Conservation (phyloP, 2,797 vertebrate genomes). For the Pangasius krempfi region DNA sequence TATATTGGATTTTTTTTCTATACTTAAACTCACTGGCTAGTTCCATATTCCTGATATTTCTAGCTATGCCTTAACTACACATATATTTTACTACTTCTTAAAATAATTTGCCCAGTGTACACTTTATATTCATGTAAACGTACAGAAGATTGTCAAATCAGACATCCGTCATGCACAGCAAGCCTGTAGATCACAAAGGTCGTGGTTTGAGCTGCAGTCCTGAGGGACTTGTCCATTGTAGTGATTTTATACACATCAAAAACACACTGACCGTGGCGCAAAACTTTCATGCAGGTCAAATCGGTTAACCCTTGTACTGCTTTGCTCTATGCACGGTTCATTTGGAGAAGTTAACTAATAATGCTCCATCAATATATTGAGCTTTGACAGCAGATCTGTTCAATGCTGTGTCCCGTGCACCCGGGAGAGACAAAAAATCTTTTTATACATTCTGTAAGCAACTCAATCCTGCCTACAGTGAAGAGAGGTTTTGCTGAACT, state of each 20-base stretch:
- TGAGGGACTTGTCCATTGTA: conserved; percentile 25
- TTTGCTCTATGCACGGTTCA: conserved; percentile 49
- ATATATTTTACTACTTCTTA: not conserved
- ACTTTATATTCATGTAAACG: conserved; percentile 6
- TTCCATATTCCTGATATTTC: not conserved
- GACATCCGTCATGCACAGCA: conserved; percentile 26
- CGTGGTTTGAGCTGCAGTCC: conserved; percentile 35
- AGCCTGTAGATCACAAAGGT: conserved; percentile 38
- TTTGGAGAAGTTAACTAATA: conserved; percentile 60
- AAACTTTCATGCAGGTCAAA: conserved; percentile 56
- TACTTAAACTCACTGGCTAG: conserved; percentile 48
- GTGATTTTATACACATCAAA: conserved; percentile 40
- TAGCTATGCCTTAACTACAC: not conserved
- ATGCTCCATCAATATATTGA: conserved; percentile 68
- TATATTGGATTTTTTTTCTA: conserved; percentile 16
- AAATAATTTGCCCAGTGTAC: not conserved
- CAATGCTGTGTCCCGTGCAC: conserved; percentile 49
- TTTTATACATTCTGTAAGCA: conserved; percentile 49
- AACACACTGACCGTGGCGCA: conserved; percentile 31
- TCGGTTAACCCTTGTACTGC: conserved; percentile 55
- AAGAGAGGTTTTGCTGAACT: conserved; percentile 51
- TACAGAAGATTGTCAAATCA: conserved; percentile 25
- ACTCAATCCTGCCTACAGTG: conserved; percentile 33
- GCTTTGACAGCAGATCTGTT: conserved; percentile 61
- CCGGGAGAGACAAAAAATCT: conserved; percentile 55